phyloP scores from a whole-genome alignment of 2,797 vertebrate species.

The Neosilurus mollespiculum region DNA sequence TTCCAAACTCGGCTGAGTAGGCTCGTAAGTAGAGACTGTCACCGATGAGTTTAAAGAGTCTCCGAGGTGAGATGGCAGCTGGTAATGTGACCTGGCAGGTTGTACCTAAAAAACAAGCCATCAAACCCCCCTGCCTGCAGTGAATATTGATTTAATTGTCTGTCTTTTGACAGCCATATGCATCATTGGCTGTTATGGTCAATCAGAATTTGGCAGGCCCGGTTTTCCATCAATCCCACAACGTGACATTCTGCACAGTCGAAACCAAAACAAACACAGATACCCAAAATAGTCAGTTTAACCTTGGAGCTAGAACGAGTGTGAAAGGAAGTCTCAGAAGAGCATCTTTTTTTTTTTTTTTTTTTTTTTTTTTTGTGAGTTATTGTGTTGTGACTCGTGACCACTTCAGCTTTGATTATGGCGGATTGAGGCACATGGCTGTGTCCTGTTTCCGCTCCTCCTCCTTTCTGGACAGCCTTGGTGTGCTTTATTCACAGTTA shows the following conservation, averaged over 20 bases:
- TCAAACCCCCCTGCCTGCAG: conserved; percentile 79
- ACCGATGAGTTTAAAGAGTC: conserved; percentile 76
- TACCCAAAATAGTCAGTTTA: neutral
- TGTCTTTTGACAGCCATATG: conserved; percentile 94
- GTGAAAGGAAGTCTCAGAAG: neutral
- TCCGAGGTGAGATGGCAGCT: conserved; percentile 85
- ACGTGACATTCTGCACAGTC: conserved; percentile 85
- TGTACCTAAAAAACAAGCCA: conserved; percentile 84
- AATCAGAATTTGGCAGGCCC: conserved; percentile 90
- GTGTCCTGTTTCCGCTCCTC: conserved; percentile 1
- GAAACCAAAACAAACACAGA: conserved; percentile 69
- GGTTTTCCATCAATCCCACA: conserved; percentile 89
- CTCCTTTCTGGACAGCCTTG: neutral
- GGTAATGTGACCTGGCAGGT: conserved; percentile 87
- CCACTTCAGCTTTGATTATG: neutral
- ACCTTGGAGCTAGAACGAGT: neutral
- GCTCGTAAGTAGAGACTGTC: conserved; percentile 39
- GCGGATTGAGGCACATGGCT: neutral
- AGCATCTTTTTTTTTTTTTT: neutral
- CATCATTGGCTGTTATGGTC: conserved; percentile 95
- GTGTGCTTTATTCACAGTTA: conserved; percentile 16
- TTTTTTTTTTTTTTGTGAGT: neutral
- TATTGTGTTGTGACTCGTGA: neutral
- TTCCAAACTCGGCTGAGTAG: conserved; percentile 19
- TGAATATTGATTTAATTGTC: conserved; percentile 98